phyloP scores from a whole-genome alignment of 2,113 vertebrate species.

The Macroglossus sobrinus region DNA sequence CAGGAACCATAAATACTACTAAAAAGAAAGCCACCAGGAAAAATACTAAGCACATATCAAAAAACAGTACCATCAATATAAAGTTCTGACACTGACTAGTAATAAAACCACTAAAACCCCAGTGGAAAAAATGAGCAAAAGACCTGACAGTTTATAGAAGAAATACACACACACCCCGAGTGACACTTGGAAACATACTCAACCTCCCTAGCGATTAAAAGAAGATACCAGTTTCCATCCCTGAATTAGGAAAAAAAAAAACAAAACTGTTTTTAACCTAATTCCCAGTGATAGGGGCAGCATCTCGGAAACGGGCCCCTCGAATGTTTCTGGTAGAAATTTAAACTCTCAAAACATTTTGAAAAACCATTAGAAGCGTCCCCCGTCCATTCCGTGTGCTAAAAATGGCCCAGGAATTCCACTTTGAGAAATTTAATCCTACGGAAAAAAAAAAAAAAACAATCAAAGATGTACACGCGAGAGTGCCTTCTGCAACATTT shows the following conservation, averaged over 20 bases:
- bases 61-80: neutral
- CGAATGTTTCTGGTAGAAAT: neutral
- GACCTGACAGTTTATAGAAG: neutral
- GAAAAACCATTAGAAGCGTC: neutral
- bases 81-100: neutral
- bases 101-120: neutral
- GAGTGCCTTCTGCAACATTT: neutral
- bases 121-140: neutral
- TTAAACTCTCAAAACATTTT: neutral
- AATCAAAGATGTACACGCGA: neutral
- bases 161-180: neutral
- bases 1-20: neutral
- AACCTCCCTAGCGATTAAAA: neutral
- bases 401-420: neutral
- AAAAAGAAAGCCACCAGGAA: neutral
- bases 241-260: neutral
- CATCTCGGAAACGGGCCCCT: neutral
- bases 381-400: neutral
- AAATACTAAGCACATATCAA: neutral
- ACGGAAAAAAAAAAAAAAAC: neutral
- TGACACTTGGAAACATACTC: neutral
- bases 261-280: neutral
- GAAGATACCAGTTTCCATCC: neutral
- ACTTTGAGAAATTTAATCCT: neutral
- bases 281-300: neutral